Evolutionary conservation across 1,140 invertebrate species (phyloP).

Genomic region (Macrobrachium nipponense): DNA sequence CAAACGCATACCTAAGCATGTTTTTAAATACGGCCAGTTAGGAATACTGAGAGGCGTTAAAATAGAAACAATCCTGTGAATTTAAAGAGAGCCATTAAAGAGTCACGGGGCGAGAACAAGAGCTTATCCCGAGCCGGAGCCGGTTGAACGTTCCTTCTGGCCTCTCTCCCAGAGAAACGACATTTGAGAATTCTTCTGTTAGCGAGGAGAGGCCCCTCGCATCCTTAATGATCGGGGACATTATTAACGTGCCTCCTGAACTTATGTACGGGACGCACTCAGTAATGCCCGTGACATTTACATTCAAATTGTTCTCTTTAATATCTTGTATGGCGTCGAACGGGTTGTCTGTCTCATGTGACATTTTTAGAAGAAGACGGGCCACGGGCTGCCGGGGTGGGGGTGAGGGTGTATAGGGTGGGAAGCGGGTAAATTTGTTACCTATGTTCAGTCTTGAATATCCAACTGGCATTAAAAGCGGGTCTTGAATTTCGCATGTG

Average conservation of each 20-base stretch:
- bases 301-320: slow-evolving; percentile 51
- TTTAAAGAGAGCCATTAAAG: too few species aligned
- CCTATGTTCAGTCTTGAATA: slow-evolving; percentile 15
- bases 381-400: too few species aligned
- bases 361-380: background rate
- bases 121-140: background rate
- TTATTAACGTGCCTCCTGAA: slow-evolving; percentile 24
- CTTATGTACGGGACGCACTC: slow-evolving; percentile 35
- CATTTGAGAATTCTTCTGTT: background rate
- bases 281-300: slow-evolving; percentile 44
- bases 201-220: background rate
- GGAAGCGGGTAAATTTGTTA: too few species aligned
- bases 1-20: background rate
- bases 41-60: too few species aligned
- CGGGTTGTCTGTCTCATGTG: background rate
- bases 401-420: too few species aligned
- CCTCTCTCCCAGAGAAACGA: background rate
- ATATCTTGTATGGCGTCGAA: slow-evolving; percentile 39
- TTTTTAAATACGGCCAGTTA: too few species aligned
- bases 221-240: slow-evolving; percentile 30
- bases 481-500: background rate
- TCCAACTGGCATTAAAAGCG: background rate
- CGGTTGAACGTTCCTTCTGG: background rate
- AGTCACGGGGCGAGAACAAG: too few species aligned
- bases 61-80: too few species aligned